Evolutionary conservation across 2,797 vertebrate species (phyloP), one percentile per base, ranked within the genome.

Genomic region (Bradypodion ventrale): DNA sequence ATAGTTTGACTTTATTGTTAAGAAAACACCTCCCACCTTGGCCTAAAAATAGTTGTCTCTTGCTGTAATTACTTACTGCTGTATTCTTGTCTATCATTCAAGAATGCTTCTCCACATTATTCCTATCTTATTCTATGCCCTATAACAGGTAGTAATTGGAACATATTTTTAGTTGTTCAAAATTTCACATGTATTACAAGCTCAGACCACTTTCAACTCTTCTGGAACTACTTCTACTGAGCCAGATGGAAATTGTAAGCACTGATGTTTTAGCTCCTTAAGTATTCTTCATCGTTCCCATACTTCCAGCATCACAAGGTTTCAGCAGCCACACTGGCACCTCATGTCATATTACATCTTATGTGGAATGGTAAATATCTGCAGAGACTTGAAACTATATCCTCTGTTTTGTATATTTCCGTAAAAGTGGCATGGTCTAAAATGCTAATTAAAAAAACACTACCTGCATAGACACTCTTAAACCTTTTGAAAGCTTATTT

Each of bases 191-290:
- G 94, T 90, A 87, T 87, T 89, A 83, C 84, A 83, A 93, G 0
- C 0, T 86, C 91, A 93, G 29, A 77, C 76, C 73, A 60, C 91
- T 88, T 90, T 87, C 81, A 83, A 74, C 62, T 70, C 75, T 88
- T 91, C 74, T 83, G 78, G 80, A 82, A 80, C 87, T 91, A 83
- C 85, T 94, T 87, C 69, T 77, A 89, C n/a, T 37, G 88, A 83
- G 88, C 85, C 85, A 91, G 88, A 89, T 88, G 83, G 83, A 88
- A 93, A 75, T 80, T 74, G 84, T 86, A 81, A 92, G 90, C 74
- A 77, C 44, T 79, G 76, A 46, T 66, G 62, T 73, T 90, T 78
- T 78, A 74, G 70, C 63, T 49, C 63, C 9, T 78, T 80, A 75
- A 93, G 89, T 72, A 75, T 0, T 0, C 83, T 92, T 91, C 85